Conservation (phyloP, 2,888 invertebrate genomes). For the Aphelenchoides bicaudatus region DNA sequence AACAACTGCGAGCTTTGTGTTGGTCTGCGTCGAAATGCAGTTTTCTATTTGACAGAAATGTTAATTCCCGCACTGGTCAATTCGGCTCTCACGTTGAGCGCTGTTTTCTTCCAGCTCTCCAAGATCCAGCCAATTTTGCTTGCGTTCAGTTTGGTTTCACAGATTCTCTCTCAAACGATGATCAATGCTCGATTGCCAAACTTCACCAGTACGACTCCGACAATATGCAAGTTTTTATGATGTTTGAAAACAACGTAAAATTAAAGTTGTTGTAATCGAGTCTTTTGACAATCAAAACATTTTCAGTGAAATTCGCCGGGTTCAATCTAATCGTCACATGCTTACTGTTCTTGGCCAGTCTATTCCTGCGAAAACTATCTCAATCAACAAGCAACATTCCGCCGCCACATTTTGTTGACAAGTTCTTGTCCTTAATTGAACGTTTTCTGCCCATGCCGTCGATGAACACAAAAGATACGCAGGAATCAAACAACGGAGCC, state of each 20-base stretch:
- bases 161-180: conserved; percentile 50
- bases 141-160: conserved; percentile 50
- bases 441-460: conserved; percentile 48
- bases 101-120: conserved; percentile 58
- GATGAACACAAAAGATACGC: conserved; percentile 28
- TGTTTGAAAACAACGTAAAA: too few species aligned
- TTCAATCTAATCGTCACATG: conserved; percentile 57
- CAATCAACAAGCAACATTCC: conserved; percentile 49
- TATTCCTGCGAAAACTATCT: conserved; percentile 51
- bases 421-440: conserved; percentile 43
- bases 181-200: conserved; percentile 52
- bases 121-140: conserved; percentile 51
- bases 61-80: conserved; percentile 55
- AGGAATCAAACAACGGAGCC: conserved; percentile 28
- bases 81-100: conserved; percentile 51
- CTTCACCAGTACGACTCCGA: conserved; percentile 57
- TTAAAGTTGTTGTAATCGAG: conserved; percentile 2
- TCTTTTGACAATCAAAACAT: background rate
- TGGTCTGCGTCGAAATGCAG: conserved; percentile 47
- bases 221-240: conserved; percentile 48
- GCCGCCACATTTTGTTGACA: conserved; percentile 49
- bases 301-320: conserved; percentile 56
- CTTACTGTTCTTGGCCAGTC: conserved; percentile 47
- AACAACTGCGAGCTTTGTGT: conserved; percentile 58
- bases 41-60: conserved; percentile 58